Percentiles rank a stretch among this genome's conserved stretches.
These are phyloP conservation scores for Eidolon dupreanum DNA, from an alignment of 2,797 vertebrate species.

Conservation along the genomic window DNA sequence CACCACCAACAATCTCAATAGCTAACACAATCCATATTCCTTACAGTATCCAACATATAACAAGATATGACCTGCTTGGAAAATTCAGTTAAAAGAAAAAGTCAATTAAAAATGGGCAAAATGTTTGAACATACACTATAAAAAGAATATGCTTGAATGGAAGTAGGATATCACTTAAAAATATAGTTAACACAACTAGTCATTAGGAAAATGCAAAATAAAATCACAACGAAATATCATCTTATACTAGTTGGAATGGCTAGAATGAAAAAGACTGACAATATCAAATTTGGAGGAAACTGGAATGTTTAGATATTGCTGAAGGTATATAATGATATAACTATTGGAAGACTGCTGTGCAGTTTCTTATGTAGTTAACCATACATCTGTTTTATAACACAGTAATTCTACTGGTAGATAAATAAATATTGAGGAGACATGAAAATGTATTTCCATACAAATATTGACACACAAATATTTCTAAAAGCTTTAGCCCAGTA, in stretches of 20 bases:
- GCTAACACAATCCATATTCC: not conserved
- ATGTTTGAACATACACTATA: not conserved
- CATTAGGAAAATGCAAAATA: not conserved
- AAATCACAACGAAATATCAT: not conserved
- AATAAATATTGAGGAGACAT: not conserved
- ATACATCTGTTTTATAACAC: not conserved
- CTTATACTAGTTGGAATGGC: not conserved
- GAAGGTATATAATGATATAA: not conserved
- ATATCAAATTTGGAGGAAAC: not conserved
- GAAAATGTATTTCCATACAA: not conserved
- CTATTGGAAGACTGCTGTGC: not conserved
- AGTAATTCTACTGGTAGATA: not conserved
- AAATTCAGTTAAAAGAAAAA: constrained; percentile 8
- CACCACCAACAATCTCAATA: not conserved
- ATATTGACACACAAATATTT: not conserved
- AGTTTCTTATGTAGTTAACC: not conserved
- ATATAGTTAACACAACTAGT: not conserved
- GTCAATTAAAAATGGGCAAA: not conserved
- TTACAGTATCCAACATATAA: not conserved
- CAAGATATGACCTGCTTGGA: not conserved
- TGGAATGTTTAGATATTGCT: not conserved
- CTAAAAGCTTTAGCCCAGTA: not conserved
- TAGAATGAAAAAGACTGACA: constrained; percentile 13
- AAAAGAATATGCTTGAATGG: not conserved
- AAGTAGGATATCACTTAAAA: not conserved